Percentiles rank a stretch among this genome's conserved stretches.
These are phyloP conservation scores for Drosophila lacteicornis DNA, from an alignment of 1,140 invertebrate species.

Conservation along the genomic window DNA sequence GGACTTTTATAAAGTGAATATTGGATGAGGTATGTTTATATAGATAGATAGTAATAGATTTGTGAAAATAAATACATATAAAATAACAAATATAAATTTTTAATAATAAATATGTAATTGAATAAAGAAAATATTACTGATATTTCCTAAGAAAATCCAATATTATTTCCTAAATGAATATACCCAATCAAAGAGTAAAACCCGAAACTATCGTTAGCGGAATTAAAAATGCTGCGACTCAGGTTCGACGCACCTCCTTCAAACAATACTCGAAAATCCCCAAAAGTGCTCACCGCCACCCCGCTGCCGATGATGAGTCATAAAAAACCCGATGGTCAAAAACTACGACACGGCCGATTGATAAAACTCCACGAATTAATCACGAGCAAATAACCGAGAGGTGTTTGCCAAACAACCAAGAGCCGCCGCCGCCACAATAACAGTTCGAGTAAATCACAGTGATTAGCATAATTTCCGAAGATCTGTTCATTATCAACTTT, in stretches of 20 bases:
- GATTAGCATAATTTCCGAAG: slow-evolving; percentile 74
- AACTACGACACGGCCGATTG: slow-evolving; percentile 55
- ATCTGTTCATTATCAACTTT: slow-evolving; percentile 68
- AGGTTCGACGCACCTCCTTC: slow-evolving; percentile 55
- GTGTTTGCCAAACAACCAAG: slow-evolving; percentile 64
- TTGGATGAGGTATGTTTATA: too few relatives aligned
- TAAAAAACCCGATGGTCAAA: slow-evolving; percentile 75
- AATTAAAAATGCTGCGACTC: slow-evolving; percentile 35
- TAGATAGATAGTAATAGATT: too few relatives aligned
- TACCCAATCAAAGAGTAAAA: neutral
- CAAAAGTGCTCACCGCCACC: slow-evolving; percentile 4
- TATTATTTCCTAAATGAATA: neutral
- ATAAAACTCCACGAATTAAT: slow-evolving; percentile 55
- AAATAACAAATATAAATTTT: too few relatives aligned
- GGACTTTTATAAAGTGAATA: too few relatives aligned
- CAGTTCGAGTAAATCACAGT: slow-evolving; percentile 35
- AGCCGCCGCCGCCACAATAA: slow-evolving; percentile 5
- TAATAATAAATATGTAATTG: too few relatives aligned
- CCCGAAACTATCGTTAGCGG: slow-evolving; percentile 28
- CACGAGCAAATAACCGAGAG: slow-evolving; percentile 42
- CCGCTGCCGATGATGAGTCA: slow-evolving; percentile 48
- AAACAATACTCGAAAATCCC: slow-evolving; percentile 37
- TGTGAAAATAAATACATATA: too few relatives aligned
- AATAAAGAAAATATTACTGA: neutral
- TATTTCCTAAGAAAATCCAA: too few relatives aligned